A percentile compares a stretch with the other conserved stretches of the same genome.
Evolutionary conservation across 1,140 invertebrate species (phyloP).

Genomic region (Phortica variegata): DNA sequence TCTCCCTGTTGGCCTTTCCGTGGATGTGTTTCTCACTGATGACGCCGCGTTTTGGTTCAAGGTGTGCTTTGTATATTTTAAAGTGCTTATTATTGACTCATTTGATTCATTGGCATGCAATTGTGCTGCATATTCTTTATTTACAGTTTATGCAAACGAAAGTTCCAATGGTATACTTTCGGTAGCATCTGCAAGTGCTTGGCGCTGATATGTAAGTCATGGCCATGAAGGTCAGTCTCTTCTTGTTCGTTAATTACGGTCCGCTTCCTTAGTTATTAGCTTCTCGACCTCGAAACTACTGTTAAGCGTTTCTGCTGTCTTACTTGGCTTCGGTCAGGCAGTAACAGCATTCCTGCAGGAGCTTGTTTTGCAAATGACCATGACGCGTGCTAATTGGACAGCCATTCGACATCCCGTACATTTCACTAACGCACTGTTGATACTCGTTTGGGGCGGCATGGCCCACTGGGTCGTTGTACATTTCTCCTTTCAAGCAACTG

Average conservation of each 20-base stretch:
- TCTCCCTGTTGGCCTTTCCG: constrained; percentile 50
- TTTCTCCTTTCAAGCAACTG: constrained; percentile 48
- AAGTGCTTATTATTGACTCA: too few species aligned
- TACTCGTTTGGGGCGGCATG: constrained; percentile 48
- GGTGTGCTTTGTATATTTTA: neutral
- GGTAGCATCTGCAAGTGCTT: constrained; percentile 47
- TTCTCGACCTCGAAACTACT: constrained; percentile 51
- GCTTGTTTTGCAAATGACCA: constrained; percentile 47
- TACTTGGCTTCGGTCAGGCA: constrained; percentile 51
- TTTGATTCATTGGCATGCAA: too few species aligned
- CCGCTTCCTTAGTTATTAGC: constrained; percentile 38
- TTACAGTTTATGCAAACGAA: constrained; percentile 40
- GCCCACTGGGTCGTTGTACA: constrained; percentile 48
- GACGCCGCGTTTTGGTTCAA: constrained; percentile 47
- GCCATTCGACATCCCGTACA: constrained; percentile 43
- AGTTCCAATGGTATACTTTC: constrained; percentile 48
- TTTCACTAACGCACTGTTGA: constrained; percentile 48
- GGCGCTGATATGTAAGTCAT: constrained; percentile 45
- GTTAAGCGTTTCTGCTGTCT: constrained; percentile 47
- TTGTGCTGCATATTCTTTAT: neutral
- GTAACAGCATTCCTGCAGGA: constrained; percentile 53
- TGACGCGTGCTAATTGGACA: constrained; percentile 50
- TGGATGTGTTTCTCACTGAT: constrained; percentile 56
- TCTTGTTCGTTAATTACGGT: neutral
- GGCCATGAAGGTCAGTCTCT: neutral